Conservation (phyloP, 2,797 vertebrate genomes). For the Bradypodion ventrale region DNA sequence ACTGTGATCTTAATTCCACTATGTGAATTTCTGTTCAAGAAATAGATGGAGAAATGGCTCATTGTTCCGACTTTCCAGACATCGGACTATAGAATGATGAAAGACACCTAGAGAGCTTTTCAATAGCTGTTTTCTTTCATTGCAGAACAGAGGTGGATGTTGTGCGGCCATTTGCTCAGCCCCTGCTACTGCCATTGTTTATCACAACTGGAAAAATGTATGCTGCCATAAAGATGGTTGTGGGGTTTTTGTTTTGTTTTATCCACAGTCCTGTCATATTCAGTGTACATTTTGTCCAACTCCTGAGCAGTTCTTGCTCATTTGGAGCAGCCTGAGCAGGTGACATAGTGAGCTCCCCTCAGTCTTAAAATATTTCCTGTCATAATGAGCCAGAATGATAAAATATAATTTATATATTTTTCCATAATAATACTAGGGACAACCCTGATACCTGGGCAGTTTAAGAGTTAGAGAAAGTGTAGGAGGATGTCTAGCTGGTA, state of each 20-base stretch:
- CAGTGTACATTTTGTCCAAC: not conserved
- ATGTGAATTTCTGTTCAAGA: not conserved
- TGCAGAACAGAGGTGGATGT: not conserved
- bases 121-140: not conserved
- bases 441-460: too few species aligned
- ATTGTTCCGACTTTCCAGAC: constrained; percentile 14
- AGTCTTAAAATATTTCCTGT: too few species aligned
- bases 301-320: not conserved
- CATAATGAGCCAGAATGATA: too few species aligned
- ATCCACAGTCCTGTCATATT: not conserved
- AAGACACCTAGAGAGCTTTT: not conserved
- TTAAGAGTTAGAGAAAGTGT: too few species aligned
- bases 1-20: not conserved
- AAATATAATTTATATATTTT: too few species aligned
- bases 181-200: not conserved
- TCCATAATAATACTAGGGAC: too few species aligned
- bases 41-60: not conserved
- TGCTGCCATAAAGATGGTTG: not conserved
- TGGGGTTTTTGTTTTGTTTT: too few species aligned
- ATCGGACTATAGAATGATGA: constrained; percentile 14
- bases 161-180: not conserved
- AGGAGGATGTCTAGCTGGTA: too few species aligned
- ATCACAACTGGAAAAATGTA: not conserved
- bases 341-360: not conserved
- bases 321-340: too few species aligned